Percentiles rank a stretch among this genome's conserved stretches.
Conservation (phyloP, 2,113 vertebrate species). For the Chloropsis hardwickii region DNA sequence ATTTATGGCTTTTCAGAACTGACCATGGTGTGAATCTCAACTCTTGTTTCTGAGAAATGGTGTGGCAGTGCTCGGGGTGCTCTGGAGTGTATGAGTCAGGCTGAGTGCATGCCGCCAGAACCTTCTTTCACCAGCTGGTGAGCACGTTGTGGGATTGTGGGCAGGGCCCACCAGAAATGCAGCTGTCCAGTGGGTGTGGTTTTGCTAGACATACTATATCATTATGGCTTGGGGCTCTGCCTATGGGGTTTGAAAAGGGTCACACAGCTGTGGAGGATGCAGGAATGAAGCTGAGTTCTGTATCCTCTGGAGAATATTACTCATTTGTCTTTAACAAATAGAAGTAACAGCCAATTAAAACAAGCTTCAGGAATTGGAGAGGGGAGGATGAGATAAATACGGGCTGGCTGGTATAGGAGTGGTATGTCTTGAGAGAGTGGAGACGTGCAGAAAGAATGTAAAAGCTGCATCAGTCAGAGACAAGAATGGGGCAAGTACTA, state of each 20-base stretch:
- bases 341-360: not conserved
- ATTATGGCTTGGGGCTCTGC: not conserved
- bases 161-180: not conserved
- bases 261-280: not conserved
- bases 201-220: not conserved
- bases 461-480: not conserved
- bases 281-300: not conserved
- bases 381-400: not conserved
- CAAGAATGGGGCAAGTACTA: not conserved
- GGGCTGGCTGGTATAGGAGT: not conserved
- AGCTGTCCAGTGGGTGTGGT: not conserved
- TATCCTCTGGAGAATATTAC: not conserved
- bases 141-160: not conserved
- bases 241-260: not conserved
- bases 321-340: not conserved
- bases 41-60: not conserved
- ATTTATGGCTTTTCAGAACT: not conserved
- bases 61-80: not conserved
- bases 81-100: not conserved
- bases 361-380: not conserved
- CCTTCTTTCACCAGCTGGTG: not conserved
- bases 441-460: not conserved
- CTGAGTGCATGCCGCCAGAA: not conserved
- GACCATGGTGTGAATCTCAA: accelerated
- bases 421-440: not conserved